Evolutionary conservation across 2,113 vertebrate genomes (phyloP), one percentile per base, ranked within the genome.

Genomic region (Pyxicephalus adspersus): DNA sequence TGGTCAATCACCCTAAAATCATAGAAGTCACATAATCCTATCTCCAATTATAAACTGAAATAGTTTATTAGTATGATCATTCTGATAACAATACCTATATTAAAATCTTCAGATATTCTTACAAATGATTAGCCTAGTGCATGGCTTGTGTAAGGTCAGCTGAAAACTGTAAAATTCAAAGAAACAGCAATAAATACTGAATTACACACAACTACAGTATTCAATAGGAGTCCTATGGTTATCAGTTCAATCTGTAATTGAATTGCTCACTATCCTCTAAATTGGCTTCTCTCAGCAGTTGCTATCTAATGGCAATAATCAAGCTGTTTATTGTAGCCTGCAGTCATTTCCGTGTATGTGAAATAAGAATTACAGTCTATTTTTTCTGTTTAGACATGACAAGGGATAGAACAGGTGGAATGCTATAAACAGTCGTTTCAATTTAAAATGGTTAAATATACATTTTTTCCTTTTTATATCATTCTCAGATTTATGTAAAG

Each of bases 241-340:
- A 76, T 63, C 34, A 28, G 9, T 4, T 51, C 7, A 64, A 20
- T 18, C n/a, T 76, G 25, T 63, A 63, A 63, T 76, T 61, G 17
- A 76, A 76, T 76, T 76, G 31, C 18, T n/a, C 16, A 0, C 29
- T 0, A 22, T 55, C 26, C 26, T 55, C 26, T 11, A 13, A 50
- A 75, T 60, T 45, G 28, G n/a, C 38, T 26, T 3, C 57, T 50
- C 73, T 63, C 58, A 76, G 58, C 73, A 76, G 34, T 58, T 76
- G 58, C 57, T 23, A 18, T 75, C 23, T 76, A 76, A 50, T 63
- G 61, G 23, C 23, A 63, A 28, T 19, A 13, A 50, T 26, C 63
- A 13, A 25, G 11, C 34, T 45, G 22, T 76, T 50, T 50, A 63
- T 16, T 63, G 22, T 25, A 18, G 16, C 34, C 73, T 45, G 17